phyloP scores from a whole-genome alignment of 2,888 invertebrate species.

The Drosophila putrida region DNA sequence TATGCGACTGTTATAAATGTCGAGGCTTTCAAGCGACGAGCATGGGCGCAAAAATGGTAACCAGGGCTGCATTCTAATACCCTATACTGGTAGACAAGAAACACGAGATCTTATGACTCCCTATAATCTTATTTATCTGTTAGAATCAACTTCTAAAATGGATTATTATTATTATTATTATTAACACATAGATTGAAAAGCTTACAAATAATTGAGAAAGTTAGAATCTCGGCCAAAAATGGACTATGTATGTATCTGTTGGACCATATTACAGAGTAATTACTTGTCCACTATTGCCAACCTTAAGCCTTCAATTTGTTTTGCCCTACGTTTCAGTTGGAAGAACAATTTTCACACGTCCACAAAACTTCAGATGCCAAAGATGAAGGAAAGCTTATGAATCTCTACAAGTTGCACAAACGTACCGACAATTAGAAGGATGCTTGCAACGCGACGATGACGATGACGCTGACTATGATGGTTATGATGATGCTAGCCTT shows the following conservation, averaged over 20 bases:
- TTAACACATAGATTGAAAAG: no score
- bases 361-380: conserved; percentile 41
- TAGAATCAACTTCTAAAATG: no score
- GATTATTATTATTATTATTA: no score
- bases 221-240: no score
- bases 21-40: conserved; percentile 6
- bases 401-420: conserved; percentile 34
- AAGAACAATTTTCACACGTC: conserved; percentile 58
- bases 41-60: not conserved
- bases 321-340: conserved; percentile 18
- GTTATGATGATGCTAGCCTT: conserved; percentile 1
- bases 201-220: no score
- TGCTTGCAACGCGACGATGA: conserved; percentile 1
- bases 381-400: conserved; percentile 55
- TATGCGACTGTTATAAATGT: conserved; percentile 59
- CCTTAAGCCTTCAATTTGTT: not conserved
- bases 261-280: not conserved
- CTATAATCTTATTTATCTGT: no score
- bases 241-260: no score
- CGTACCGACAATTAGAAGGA: conserved; percentile 28
- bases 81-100: not conserved
- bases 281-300: not conserved
- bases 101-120: no score
- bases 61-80: not conserved
- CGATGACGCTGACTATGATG: not conserved